phyloP scores from a whole-genome alignment of 2,888 invertebrate genomes.

The Eristalis tenax region DNA sequence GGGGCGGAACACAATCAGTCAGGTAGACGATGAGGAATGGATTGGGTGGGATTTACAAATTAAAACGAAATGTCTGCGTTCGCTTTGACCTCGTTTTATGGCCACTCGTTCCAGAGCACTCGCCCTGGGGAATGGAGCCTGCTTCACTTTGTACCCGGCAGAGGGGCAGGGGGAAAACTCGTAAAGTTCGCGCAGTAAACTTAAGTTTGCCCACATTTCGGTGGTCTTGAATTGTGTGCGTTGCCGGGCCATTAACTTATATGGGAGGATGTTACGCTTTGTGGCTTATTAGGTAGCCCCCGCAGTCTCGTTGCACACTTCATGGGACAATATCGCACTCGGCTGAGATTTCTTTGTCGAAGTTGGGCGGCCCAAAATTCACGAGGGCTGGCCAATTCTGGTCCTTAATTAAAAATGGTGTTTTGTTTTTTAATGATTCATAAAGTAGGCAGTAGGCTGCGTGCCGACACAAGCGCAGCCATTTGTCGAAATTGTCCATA shows the following conservation, averaged over 20 bases:
- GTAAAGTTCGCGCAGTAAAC: not conserved
- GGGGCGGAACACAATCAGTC: constrained; percentile 56
- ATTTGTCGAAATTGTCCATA: too few species aligned
- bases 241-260: not conserved
- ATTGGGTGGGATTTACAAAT: not conserved
- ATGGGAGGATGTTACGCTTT: not conserved
- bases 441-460: too few species aligned
- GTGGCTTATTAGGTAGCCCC: not conserved
- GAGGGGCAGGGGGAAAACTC: not conserved
- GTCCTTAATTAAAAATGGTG: too few species aligned
- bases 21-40: constrained; percentile 4
- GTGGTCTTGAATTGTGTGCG: not conserved
- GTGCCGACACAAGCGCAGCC: too few species aligned
- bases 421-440: too few species aligned
- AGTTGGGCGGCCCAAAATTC: too few species aligned
- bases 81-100: not conserved
- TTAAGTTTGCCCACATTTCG: not conserved
- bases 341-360: not conserved
- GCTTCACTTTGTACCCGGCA: not conserved
- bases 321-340: not conserved
- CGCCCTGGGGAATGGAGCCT: not conserved
- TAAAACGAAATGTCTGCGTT: not conserved
- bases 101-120: not conserved
- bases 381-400: too few species aligned
- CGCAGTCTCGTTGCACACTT: not conserved